Conservation (phyloP, 2,113 vertebrate genomes). For the Oreochromis spilurus region DNA sequence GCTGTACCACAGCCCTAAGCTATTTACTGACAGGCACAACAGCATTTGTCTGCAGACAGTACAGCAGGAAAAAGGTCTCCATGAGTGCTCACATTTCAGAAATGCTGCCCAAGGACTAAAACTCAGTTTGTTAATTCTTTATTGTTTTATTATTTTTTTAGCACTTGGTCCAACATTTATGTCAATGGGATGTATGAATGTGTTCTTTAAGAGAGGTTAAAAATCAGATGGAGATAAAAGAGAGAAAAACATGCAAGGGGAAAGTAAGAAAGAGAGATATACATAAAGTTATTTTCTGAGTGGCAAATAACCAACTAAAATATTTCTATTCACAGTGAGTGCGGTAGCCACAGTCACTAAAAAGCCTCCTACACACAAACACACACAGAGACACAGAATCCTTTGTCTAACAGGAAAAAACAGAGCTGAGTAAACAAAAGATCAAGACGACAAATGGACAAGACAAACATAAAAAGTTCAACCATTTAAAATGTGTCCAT, state of each 20-base stretch:
- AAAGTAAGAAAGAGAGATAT: neutral
- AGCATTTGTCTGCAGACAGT: conserved; percentile 19
- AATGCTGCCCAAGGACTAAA: neutral
- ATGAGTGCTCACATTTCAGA: neutral
- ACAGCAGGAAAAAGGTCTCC: neutral
- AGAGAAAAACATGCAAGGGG: neutral
- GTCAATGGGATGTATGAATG: neutral
- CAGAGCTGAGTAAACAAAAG: neutral
- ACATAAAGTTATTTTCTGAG: neutral
- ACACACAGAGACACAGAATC: neutral
- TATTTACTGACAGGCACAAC: conserved; percentile 26
- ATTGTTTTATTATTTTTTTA: neutral
- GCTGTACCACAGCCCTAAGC: conserved; percentile 17
- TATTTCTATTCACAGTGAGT: neutral
- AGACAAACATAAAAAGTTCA: neutral
- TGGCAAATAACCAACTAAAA: conserved; percentile 19
- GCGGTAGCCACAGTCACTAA: neutral
- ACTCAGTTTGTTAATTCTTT: neutral
- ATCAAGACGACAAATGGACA: neutral
- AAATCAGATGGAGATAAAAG: neutral
- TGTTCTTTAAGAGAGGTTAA: neutral
- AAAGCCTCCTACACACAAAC: neutral
- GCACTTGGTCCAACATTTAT: neutral
- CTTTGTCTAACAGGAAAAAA: conserved; percentile 11
- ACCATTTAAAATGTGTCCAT: neutral